Evolutionary conservation across 2,113 vertebrate species (phyloP).

Genomic region (Phaethon lepturus): DNA sequence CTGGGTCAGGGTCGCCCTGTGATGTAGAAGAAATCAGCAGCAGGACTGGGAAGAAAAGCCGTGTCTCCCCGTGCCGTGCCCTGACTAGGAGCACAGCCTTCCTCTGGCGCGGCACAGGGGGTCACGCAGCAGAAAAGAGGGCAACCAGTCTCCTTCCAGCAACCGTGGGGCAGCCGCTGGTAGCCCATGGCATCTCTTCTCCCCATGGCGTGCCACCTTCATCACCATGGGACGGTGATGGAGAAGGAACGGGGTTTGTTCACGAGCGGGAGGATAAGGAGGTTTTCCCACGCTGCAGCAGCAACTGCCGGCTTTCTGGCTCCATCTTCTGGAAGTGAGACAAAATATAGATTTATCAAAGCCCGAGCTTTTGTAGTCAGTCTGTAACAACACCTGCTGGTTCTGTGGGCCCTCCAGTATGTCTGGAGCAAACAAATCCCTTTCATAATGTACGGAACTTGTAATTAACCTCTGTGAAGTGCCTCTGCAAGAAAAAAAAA

Average conservation of each 20-base stretch:
- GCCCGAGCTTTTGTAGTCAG: not conserved
- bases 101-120: not conserved
- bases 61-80: not conserved
- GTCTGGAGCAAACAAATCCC: not conserved
- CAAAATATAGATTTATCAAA: not conserved
- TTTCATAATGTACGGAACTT: rapidly evolving
- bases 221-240: not conserved
- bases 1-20: not conserved
- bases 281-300: not conserved
- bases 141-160: not conserved
- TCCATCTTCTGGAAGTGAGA: constrained; percentile 70
- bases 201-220: not conserved
- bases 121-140: not conserved
- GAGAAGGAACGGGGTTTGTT: not conserved
- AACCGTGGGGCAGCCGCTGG: not conserved
- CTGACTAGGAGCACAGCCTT: not conserved
- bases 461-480: not conserved
- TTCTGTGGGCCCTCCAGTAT: not conserved
- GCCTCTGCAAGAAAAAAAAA: not conserved
- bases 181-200: not conserved
- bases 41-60: not conserved
- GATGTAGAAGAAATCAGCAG: not conserved
- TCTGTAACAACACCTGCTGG: not conserved
- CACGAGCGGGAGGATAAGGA: not conserved
- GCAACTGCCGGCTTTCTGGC: constrained; percentile 46